phyloP scores from a whole-genome alignment of 1,140 invertebrate genomes.

The Drosophila setifemur region DNA sequence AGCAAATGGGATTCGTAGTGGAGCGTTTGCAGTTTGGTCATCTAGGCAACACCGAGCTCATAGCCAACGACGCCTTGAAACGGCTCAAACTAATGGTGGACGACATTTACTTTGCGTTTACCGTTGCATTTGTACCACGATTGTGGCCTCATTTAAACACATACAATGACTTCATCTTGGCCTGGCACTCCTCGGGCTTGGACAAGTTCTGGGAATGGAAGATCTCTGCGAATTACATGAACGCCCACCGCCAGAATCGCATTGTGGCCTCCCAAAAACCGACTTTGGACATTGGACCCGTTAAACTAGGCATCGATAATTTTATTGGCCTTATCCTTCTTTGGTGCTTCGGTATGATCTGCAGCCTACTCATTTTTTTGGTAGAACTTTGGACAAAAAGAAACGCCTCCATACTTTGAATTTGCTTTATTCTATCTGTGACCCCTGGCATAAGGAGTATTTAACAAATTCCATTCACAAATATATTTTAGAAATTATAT shows the following conservation, averaged over 20 bases:
- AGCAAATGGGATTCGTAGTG: constrained; percentile 70
- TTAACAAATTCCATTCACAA: neutral
- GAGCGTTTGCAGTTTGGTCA: constrained; percentile 71
- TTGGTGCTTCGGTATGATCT: constrained; percentile 64
- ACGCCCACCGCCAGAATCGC: constrained; percentile 61
- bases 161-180: constrained; percentile 59
- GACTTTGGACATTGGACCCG: constrained; percentile 61
- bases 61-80: constrained; percentile 54
- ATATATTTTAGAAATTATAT: neutral
- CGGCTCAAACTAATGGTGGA: constrained; percentile 72
- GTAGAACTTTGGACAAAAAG: constrained; percentile 41
- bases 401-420: neutral
- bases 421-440: too few relatives aligned
- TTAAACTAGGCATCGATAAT: constrained; percentile 63
- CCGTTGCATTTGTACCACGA: constrained; percentile 59
- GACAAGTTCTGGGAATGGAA: constrained; percentile 78
- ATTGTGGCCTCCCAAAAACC: constrained; percentile 52
- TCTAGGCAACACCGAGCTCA: constrained; percentile 57
- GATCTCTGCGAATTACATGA: constrained; percentile 60
- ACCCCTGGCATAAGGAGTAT: too few relatives aligned
- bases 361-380: constrained; percentile 56
- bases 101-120: constrained; percentile 63
- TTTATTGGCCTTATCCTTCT: constrained; percentile 63
- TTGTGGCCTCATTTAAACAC: constrained; percentile 52
- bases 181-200: constrained; percentile 68